phyloP scores from a whole-genome alignment of 2,888 invertebrate genomes.

The Dryomyza anilis region DNA sequence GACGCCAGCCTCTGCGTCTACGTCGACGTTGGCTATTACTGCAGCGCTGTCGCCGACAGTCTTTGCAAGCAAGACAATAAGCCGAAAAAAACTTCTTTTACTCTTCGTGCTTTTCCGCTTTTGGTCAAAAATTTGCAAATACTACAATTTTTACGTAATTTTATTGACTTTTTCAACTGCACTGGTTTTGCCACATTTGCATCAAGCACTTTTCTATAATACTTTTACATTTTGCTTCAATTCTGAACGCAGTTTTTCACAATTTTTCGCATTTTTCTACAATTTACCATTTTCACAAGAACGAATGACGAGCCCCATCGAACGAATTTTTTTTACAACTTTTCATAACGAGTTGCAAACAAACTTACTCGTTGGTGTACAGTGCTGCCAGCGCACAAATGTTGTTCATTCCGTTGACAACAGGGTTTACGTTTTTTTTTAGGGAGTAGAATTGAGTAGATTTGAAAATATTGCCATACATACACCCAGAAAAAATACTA shows the following conservation, averaged over 20 bases:
- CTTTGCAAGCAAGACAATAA: background rate
- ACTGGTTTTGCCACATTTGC: background rate
- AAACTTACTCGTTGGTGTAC: background rate
- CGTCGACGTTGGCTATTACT: background rate
- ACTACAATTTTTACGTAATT: background rate
- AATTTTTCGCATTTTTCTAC: slow-evolving; percentile 8
- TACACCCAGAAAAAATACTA: no score
- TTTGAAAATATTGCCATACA: no score
- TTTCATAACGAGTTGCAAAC: background rate
- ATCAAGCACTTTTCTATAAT: background rate
- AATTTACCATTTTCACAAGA: background rate
- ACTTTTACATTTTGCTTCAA: slow-evolving; percentile 3
- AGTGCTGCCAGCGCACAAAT: slow-evolving; percentile 3
- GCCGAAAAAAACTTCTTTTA: background rate
- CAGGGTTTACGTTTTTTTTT: no score
- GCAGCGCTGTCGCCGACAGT: background rate
- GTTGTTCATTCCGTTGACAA: background rate
- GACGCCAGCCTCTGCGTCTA: slow-evolving; percentile 8
- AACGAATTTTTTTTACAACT: background rate
- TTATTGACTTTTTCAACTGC: background rate
- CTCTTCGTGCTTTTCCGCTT: background rate
- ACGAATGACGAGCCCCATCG: background rate
- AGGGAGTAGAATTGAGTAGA: no score
- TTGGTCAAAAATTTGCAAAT: background rate
- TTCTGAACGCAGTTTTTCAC: background rate